Percentiles rank a stretch among this genome's conserved stretches.
Conservation (phyloP, 2,888 invertebrate genomes). For the Rhaphigaster nebulosa region DNA sequence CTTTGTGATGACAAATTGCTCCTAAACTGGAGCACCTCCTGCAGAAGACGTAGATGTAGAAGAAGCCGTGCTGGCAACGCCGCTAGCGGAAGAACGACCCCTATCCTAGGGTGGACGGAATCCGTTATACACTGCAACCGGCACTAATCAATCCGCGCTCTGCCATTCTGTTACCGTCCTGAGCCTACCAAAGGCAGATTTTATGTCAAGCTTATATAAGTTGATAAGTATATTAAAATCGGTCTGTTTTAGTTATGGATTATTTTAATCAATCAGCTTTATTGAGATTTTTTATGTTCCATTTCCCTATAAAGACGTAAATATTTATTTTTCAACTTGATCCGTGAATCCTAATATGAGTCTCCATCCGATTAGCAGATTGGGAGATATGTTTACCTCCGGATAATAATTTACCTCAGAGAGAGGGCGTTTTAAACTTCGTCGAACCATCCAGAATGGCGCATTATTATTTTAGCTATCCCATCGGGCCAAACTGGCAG, state of each 20-base stretch:
- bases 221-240: background rate
- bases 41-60: background rate
- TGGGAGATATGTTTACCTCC: background rate
- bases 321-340: background rate
- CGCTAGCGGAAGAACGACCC: background rate
- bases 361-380: background rate
- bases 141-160: background rate
- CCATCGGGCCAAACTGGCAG: no score
- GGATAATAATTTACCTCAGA: background rate
- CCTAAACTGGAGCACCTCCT: background rate
- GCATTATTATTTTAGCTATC: no score
- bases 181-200: background rate
- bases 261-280: no score
- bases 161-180: background rate
- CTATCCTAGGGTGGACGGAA: background rate
- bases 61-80: background rate
- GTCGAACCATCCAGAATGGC: no score
- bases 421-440: no score
- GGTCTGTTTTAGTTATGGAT: no score
- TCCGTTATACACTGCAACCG: slow-evolving; percentile 15
- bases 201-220: background rate
- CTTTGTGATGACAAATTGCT: background rate
- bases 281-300: no score
- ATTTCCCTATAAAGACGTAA: background rate
- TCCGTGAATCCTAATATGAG: background rate